A percentile compares a stretch with the other conserved stretches of the same genome.
Conservation (phyloP, 1,140 invertebrate species). For the Anastrepha obliqua region DNA sequence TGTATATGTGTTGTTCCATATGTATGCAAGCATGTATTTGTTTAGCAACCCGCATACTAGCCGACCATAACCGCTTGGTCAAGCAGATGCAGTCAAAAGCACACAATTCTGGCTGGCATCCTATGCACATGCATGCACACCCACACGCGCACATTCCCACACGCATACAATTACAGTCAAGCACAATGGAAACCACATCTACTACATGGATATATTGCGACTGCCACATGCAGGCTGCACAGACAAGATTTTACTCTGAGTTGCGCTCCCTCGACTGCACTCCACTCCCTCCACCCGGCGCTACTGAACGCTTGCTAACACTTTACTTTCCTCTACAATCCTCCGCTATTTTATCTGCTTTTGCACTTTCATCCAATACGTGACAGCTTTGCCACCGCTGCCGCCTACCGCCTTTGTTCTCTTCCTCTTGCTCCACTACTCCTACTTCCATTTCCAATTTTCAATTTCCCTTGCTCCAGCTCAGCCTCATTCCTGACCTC, state of each 20-base stretch:
- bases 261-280: not conserved
- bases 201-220: not conserved
- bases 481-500: not conserved
- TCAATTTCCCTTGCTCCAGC: not conserved
- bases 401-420: not conserved
- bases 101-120: not conserved
- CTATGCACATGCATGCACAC: not conserved
- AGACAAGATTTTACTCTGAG: not conserved
- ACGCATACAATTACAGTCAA: not conserved
- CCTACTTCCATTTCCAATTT: slow-evolving; percentile 2
- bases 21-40: not conserved
- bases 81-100: slow-evolving; percentile 38
- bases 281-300: not conserved
- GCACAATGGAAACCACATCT: slow-evolving; percentile 9
- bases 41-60: slow-evolving; percentile 15
- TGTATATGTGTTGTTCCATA: not conserved
- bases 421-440: not conserved
- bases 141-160: not conserved
- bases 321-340: not conserved
- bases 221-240: not conserved
- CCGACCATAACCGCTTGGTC: not conserved
- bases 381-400: not conserved
- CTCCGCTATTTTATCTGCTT: not conserved
- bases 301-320: not conserved
- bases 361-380: not conserved